Conservation (phyloP, 1,140 invertebrate species). For the Zophobas morio region DNA sequence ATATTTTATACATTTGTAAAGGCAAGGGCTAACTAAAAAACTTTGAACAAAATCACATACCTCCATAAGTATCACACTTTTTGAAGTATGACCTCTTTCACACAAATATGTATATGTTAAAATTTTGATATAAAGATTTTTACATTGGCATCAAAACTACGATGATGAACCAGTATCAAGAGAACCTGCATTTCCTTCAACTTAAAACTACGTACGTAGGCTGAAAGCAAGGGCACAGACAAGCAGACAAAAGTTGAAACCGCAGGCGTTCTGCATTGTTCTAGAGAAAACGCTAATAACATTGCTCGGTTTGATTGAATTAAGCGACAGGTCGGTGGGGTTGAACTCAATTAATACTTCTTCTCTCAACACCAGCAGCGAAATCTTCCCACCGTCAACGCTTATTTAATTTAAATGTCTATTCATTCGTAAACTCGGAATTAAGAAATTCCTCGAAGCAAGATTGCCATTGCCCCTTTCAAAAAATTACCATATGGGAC, state of each 20-base stretch:
- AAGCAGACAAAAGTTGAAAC: constrained; percentile 8
- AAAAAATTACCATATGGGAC: constrained; percentile 11
- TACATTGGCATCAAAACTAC: no score
- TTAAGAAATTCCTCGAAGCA: constrained; percentile 29
- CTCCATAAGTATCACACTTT: no score
- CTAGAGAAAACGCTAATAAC: constrained; percentile 44
- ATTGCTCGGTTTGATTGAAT: constrained; percentile 44
- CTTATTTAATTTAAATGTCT: constrained; percentile 33
- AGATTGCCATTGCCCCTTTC: background rate
- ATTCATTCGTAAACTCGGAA: constrained; percentile 14
- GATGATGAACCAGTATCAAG: no score
- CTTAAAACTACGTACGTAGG: background rate
- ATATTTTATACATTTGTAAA: no score
- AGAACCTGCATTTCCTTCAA: background rate
- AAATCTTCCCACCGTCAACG: constrained; percentile 7
- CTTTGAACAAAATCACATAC: no score
- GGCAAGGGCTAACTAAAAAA: no score
- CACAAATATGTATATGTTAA: no score
- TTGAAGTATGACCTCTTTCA: no score
- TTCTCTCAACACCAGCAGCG: constrained; percentile 9
- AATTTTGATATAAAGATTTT: no score
- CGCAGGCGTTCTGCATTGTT: constrained; percentile 28
- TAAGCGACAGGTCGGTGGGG: constrained; percentile 42
- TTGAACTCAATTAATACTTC: constrained; percentile 45
- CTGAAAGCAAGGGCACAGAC: constrained; percentile 9